These are phyloP conservation scores for Hydrozoanthus tunicans DNA, from an alignment of 64 coral and sea anemone genomes.

Conservation along the genomic window DNA sequence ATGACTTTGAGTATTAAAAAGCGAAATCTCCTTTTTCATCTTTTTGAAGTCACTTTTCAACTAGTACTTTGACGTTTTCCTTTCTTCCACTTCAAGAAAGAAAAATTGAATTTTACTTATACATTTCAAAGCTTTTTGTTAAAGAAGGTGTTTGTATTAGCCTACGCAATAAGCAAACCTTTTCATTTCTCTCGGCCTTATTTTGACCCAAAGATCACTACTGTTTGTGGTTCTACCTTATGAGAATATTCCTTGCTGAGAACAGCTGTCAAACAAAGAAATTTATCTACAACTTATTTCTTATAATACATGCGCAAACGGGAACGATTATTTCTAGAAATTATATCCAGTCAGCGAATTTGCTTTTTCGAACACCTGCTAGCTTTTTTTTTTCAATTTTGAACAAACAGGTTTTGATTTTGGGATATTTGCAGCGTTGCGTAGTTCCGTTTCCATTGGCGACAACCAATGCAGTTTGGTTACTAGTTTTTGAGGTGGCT, in stretches of 20 bases:
- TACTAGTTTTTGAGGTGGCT: constrained; percentile 1
- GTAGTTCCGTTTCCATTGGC: constrained; percentile 28
- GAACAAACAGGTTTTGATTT: constrained; percentile 50
- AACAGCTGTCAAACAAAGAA: neutral
- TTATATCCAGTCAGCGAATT: constrained; percentile 12
- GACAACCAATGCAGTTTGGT: constrained; percentile 3
- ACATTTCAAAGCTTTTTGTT: too few relatives aligned
- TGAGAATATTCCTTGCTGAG: neutral
- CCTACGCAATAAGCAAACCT: neutral
- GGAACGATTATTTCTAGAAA: neutral
- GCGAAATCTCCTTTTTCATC: too few relatives aligned
- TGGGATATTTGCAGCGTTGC: neutral
- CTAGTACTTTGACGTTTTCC: too few relatives aligned
- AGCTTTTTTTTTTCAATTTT: constrained; percentile 19
- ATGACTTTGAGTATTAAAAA: too few relatives aligned
- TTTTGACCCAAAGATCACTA: neutral
- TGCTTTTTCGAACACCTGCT: constrained; percentile 46
- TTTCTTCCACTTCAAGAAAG: too few relatives aligned
- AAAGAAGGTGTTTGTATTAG: neutral
- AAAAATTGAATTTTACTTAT: too few relatives aligned
- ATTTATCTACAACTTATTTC: neutral
- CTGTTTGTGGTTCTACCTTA: neutral
- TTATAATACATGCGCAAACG: constrained; percentile 1
- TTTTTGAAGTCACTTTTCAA: too few relatives aligned
- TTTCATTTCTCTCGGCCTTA: neutral